Evolutionary conservation across 2,888 invertebrate genomes (phyloP), one percentile per base, ranked within the genome.

Genomic region (Eupithecia centaureata): DNA sequence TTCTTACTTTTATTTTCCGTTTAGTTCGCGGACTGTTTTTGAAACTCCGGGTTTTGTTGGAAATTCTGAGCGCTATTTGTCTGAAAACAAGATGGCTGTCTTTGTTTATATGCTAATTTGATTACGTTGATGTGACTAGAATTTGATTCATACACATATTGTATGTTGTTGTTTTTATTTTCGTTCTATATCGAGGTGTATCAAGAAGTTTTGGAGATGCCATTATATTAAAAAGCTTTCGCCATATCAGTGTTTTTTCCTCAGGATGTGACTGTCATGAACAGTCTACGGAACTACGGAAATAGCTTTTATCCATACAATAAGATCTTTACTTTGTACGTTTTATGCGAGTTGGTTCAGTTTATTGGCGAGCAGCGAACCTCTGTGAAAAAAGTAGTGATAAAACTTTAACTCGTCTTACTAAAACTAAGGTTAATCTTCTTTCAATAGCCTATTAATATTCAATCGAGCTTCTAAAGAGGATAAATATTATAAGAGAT

Each of bases 1-100:
- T 64, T 65, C 69, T 69, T 69, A 68, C 61, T 58, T 54, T 51
- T 56, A 28, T 30, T 61, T 63, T 30, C 56, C 51, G 67, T 58
- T 61, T 22, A 51, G 22, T 64, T 58, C 28, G 22, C 22, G 28
- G 51, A 25, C 28, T 51, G n/a, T 63, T 61, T 68, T 42, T 58
- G 61, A 32, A 57, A 57, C 57, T 57, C 32, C 13, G 32, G 57
- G n/a, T 57, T 52, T 57, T 33, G n/a, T 57, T 32, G 32, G 32
- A 22, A 25, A 68, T 65, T 57, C 32, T 33, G 12, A 12, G 28
- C 57, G 18, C 28, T 56, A 3, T n/a, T 27, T 22, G 47, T 47
- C 22, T 47, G 22, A 22, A 52, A 27, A 52, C 52, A 52, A 52
- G 27, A 52, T 27, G 52, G 52, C 52, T 25, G 27, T 52, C 52